Evolutionary conservation across 2,113 vertebrate species (phyloP).

Genomic region (Siphamia tubifer): DNA sequence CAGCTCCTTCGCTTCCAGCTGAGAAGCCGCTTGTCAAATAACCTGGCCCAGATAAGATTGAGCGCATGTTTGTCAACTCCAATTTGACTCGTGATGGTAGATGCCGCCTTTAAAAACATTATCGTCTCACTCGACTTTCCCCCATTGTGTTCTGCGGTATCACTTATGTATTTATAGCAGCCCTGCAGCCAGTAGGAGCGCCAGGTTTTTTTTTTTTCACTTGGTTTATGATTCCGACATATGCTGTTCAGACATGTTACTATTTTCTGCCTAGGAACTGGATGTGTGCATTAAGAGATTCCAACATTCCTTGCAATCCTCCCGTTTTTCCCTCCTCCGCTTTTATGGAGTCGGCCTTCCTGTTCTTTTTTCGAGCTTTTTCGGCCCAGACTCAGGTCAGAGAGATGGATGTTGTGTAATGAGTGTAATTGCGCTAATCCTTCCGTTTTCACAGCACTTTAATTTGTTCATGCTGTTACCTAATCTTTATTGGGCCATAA

Average conservation of each 20-base stretch:
- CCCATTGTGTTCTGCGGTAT: constrained; percentile 47
- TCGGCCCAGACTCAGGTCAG: constrained; percentile 47
- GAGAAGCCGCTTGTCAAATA: constrained; percentile 4
- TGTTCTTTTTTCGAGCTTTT: constrained; percentile 49
- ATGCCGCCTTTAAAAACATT: constrained; percentile 54
- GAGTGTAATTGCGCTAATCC: constrained; percentile 72
- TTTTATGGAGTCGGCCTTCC: constrained; percentile 65
- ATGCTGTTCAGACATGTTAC: constrained; percentile 78
- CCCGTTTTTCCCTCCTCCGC: constrained; percentile 18
- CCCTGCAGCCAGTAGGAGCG: constrained; percentile 58
- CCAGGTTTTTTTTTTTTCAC: too few species aligned
- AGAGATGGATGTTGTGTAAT: constrained; percentile 71
- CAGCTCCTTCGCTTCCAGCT: constrained; percentile 1
- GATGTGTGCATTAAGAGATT: constrained; percentile 72
- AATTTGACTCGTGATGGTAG: constrained; percentile 34
- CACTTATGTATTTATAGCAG: constrained; percentile 58
- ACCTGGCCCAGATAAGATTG: constrained; percentile 27
- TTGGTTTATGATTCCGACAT: constrained; percentile 50
- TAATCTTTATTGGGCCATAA: constrained; percentile 73
- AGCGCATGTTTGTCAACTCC: constrained; percentile 26
- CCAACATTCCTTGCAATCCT: constrained; percentile 72
- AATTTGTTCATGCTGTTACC: constrained; percentile 74
- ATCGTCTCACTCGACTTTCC: constrained; percentile 53
- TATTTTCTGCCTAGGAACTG: constrained; percentile 57
- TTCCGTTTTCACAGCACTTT: constrained; percentile 68